Evolutionary conservation across 2,888 invertebrate genomes (phyloP).

Genomic region (Timema podura): DNA sequence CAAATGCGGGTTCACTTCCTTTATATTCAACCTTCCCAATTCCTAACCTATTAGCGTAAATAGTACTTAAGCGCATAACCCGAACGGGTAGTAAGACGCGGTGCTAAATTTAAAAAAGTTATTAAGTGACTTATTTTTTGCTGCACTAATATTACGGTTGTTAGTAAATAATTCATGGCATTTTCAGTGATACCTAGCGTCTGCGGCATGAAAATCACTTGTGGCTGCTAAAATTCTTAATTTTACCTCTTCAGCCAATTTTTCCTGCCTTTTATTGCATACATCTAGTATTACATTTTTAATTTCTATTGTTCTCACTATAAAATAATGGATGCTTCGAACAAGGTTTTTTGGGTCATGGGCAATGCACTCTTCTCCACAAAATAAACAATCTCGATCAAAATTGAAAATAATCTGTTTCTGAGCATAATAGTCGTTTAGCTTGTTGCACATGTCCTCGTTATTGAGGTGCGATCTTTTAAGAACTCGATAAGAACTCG

Average conservation of each 20-base stretch:
- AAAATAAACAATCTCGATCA: not conserved
- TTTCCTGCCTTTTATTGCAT: not conserved
- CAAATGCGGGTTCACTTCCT: too few relatives aligned
- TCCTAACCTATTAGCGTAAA: too few relatives aligned
- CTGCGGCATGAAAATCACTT: not conserved
- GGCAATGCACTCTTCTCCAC: not conserved
- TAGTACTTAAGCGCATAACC: too few relatives aligned
- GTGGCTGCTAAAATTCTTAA: not conserved
- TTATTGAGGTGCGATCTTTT: not conserved
- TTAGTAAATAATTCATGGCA: constrained; percentile 2
- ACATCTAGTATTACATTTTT: not conserved
- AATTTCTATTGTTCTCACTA: not conserved
- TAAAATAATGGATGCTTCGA: not conserved
- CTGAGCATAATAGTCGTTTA: not conserved
- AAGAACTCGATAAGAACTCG: not conserved
- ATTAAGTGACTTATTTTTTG: not conserved
- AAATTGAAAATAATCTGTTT: not conserved
- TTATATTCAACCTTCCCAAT: too few relatives aligned
- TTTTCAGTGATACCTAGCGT: not conserved
- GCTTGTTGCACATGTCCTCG: not conserved
- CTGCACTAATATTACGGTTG: not conserved
- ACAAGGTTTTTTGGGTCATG: not conserved
- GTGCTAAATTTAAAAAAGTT: too few relatives aligned
- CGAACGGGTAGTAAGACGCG: too few relatives aligned
- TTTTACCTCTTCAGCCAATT: constrained; percentile 2